Evolutionary conservation across 2,113 vertebrate species (phyloP).

Genomic region (Lagenorhynchus albirostris): DNA sequence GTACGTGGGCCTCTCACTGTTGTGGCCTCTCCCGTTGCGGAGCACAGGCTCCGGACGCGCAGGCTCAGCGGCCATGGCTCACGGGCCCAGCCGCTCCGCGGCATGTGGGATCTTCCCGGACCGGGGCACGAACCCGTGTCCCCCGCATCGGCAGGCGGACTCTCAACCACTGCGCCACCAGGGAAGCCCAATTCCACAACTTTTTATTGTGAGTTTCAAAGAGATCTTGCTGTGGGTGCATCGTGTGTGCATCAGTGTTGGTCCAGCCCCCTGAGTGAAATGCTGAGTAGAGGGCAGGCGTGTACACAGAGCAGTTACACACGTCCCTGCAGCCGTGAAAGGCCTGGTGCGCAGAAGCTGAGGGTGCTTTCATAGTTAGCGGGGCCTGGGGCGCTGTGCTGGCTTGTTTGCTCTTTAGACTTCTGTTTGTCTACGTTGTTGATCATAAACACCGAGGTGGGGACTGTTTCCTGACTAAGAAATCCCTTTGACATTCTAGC

Average conservation of each 20-base stretch:
- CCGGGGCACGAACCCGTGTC: no score
- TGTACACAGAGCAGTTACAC: not conserved
- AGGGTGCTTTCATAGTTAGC: not conserved
- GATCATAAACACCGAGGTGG: constrained; percentile 37
- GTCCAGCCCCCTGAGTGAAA: not conserved
- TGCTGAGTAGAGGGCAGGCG: not conserved
- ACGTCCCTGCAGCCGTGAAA: not conserved
- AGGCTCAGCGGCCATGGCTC: no score
- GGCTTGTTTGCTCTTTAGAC: constrained; percentile 1
- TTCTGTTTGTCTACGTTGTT: constrained; percentile 38
- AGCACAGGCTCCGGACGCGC: no score
- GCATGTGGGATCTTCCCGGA: no score
- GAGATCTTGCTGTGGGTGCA: not conserved
- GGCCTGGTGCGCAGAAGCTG: not conserved
- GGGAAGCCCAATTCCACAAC: not conserved
- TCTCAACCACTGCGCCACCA: no score
- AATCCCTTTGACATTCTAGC: constrained; percentile 54
- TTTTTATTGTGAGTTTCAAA: not conserved
- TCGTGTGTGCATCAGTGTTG: not conserved
- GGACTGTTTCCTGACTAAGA: constrained; percentile 62
- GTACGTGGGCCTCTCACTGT: no score
- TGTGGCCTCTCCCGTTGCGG: no score
- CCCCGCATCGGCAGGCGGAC: no score
- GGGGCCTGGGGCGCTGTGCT: not conserved
- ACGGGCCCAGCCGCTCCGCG: no score